Percentiles rank a stretch among this genome's conserved stretches.
phyloP scores from a whole-genome alignment of 2,888 invertebrate species.

The Halictus quadricinctus region DNA sequence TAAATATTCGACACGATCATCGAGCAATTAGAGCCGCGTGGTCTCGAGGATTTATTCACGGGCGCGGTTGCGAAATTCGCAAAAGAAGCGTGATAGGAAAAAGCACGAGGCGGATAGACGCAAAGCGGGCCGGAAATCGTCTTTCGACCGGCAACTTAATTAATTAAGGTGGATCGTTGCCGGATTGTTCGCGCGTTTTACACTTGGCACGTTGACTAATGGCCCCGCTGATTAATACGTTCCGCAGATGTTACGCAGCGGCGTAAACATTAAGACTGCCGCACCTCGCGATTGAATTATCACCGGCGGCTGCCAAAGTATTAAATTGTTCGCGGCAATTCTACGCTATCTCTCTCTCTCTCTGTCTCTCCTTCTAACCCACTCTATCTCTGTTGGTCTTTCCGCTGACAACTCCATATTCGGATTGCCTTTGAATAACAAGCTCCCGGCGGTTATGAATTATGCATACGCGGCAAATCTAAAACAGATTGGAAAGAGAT shows the following conservation, averaged over 20 bases:
- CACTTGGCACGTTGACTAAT: constrained; percentile 69
- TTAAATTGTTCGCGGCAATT: constrained; percentile 31
- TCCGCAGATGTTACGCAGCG: constrained; percentile 66
- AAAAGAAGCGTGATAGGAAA: constrained; percentile 6
- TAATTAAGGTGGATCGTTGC: constrained; percentile 67
- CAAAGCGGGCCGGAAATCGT: constrained; percentile 2
- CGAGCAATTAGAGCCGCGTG: constrained; percentile 28
- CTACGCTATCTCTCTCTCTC: background rate
- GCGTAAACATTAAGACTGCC: constrained; percentile 68
- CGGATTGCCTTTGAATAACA: constrained; percentile 57
- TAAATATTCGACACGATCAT: constrained; percentile 36
- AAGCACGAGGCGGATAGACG: background rate
- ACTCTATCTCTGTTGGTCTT: background rate
- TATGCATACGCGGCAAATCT: constrained; percentile 57
- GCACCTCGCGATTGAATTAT: constrained; percentile 57
- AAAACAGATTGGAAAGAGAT: constrained; percentile 61
- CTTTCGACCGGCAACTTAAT: constrained; percentile 61
- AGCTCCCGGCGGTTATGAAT: constrained; percentile 46
- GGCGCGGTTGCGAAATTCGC: background rate
- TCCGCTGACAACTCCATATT: background rate
- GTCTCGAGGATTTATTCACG: constrained; percentile 24
- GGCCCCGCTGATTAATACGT: constrained; percentile 66
- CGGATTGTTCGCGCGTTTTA: constrained; percentile 69
- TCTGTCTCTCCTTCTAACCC: background rate
- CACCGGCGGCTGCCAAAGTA: constrained; percentile 43